Conservation (phyloP, 2,888 invertebrate species). For the Ochlodes sylvanus region DNA sequence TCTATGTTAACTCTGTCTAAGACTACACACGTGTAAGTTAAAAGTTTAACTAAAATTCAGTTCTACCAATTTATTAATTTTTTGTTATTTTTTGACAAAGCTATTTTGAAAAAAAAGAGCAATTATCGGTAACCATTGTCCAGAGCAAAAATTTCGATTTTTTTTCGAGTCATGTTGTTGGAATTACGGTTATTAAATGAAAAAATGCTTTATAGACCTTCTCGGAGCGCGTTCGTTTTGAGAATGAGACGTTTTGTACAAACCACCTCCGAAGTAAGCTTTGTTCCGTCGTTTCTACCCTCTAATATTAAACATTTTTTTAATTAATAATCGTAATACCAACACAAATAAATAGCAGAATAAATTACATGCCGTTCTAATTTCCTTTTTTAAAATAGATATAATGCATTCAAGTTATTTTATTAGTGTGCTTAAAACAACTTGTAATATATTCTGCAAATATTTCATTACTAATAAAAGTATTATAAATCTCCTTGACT, state of each 20-base stretch:
- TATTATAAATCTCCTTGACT: constrained; percentile 11
- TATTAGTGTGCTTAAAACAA: constrained; percentile 9
- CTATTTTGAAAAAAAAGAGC: constrained; percentile 59
- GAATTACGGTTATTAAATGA: constrained; percentile 51
- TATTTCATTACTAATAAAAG: constrained; percentile 20
- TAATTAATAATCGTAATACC: constrained; percentile 13
- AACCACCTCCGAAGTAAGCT: constrained; percentile 7
- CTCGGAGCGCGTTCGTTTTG: not conserved
- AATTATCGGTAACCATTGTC: constrained; percentile 69
- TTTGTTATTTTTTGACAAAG: constrained; percentile 53
- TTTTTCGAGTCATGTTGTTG: constrained; percentile 46
- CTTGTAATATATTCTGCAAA: constrained; percentile 27
- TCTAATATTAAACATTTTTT: constrained; percentile 17
- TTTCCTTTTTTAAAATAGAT: not conserved
- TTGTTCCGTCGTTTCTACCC: not conserved
- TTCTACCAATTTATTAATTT: constrained; percentile 54
- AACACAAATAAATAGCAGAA: constrained; percentile 33
- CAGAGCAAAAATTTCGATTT: constrained; percentile 65
- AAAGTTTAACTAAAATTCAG: constrained; percentile 55
- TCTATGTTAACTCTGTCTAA: constrained; percentile 54
- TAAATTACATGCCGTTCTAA: constrained; percentile 33
- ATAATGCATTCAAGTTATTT: constrained; percentile 12
- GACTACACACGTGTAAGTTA: constrained; percentile 47
- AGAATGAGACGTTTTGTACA: not conserved
- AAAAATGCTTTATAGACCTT: constrained; percentile 31